Base-by-base conservation (phyloP, 2,888 invertebrate genomes). In the Amiota minor region DNA sequence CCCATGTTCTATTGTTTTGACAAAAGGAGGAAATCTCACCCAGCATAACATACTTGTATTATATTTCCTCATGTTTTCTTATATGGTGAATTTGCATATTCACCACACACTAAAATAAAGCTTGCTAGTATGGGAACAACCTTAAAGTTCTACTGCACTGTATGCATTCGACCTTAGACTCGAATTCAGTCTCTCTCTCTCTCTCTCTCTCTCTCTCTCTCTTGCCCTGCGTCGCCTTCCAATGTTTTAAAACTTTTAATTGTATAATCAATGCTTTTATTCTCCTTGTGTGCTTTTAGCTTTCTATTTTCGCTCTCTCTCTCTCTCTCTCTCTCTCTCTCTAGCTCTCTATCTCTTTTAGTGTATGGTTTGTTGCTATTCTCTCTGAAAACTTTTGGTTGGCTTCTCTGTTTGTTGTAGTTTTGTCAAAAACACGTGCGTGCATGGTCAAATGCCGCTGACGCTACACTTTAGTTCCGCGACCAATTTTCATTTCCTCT, bases 131-230 rank as follows among this genome's bases (percentile, higher is more conserved):
- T 35, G 35, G 6, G 35, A 35, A 8, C 6, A 35, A 35, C 2
- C 6, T 8, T 35, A 35, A 35, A 35, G 35, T 35, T 35, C 35
- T 35, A 35, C 6, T 35, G 35, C 6, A 35, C 35, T 35, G 6
- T 35, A 8, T 18, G 14, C n/a, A 55, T 55, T 55, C 16, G 6
- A 6, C 1, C 55, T n/a, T 16, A 10, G 16, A 53, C 1, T 64
- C 35, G 46, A 12, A 18, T 20, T 45, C 12, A 14, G 20, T 59
- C 46, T 62, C 53, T 69, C 65, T 50, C 59, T 68, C 67, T 73
- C 23, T 71, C 61, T 68, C 62, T 46, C 49, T 50, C 65, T 50
- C 59, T 68, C 67, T 73, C 23, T 71, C 61, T 68, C 62, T 46
- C 49, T 50, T 35, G 14, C 35, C 45, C 23, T 47, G 68, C 47